Conservation (phyloP, 2,888 invertebrate species). For the Cerceris ruficornis region DNA sequence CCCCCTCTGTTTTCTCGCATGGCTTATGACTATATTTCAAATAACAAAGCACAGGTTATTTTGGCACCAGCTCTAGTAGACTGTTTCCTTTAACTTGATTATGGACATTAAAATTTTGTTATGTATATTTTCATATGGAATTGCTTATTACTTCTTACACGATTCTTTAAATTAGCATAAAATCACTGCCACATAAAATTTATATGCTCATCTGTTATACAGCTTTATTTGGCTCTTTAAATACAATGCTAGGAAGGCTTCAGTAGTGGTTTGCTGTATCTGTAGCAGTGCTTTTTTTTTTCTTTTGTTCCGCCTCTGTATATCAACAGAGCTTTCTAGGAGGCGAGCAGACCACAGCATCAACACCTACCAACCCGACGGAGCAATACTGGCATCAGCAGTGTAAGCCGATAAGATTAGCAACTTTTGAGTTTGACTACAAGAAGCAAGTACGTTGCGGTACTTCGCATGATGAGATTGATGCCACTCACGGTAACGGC, state of each 20-base stretch:
- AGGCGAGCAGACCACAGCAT: conserved; percentile 76
- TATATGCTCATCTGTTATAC: conserved; percentile 21
- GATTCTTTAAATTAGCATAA: conserved; percentile 20
- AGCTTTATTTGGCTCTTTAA: conserved; percentile 44
- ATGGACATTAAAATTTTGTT: conserved; percentile 20
- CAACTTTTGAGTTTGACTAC: conserved; percentile 76
- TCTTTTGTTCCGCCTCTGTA: conserved; percentile 78
- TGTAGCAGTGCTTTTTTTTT: conserved; percentile 79
- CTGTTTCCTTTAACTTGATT: conserved; percentile 15
- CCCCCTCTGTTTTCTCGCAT: conserved; percentile 49
- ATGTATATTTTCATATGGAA: conserved; percentile 12
- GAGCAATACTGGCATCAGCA: conserved; percentile 80
- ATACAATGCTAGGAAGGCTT: conserved; percentile 70
- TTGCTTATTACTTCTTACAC: conserved; percentile 30
- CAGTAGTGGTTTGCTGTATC: conserved; percentile 79
- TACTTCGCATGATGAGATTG: conserved; percentile 41
- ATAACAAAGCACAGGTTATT: conserved; percentile 18
- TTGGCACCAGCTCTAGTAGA: conserved; percentile 14
- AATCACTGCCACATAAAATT: conserved; percentile 13
- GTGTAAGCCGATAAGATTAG: conserved; percentile 79
- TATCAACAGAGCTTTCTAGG: conserved; percentile 81
- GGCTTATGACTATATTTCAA: conserved; percentile 50
- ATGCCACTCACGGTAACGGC: conserved; percentile 45
- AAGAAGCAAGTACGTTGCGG: conserved; percentile 64
- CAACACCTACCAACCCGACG: conserved; percentile 74